Evolutionary conservation across 2,888 invertebrate genomes (phyloP), one percentile per base, ranked within the genome.

Genomic region (Mesoligia furuncula): DNA sequence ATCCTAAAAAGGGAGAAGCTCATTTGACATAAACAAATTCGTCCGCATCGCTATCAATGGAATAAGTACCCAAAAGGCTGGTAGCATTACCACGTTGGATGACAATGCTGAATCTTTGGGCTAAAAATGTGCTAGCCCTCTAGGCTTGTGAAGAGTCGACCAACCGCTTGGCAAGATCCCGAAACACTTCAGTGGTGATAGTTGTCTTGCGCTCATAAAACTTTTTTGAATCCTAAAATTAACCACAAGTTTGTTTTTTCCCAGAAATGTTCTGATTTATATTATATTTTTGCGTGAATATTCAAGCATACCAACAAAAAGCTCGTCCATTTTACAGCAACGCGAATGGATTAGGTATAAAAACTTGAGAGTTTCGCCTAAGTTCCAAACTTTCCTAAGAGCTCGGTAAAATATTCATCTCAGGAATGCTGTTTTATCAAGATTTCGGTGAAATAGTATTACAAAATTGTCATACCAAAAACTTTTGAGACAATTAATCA

Each of bases 291-390:
- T 4, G 0, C 20, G 48, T 36, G 39, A 70, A 62, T 70, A 51
- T 76, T 75, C 9, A 80, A 79, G 45, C n/a, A 31, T 48, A 74
- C 27, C 61, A 20, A 48, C 27, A 80, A 80, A 69, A 81, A 66
- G 65, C 67, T 66, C 54, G n/a, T 75, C 54, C n/a, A 66, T 74
- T 73, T 78, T 67, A 81, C 62, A 61, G 17, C 42, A 59, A 68
- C 62, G 54, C 27, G 45, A 76, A 71, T 73, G 74, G 73, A 67
- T 84, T 86, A n/a, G 54, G n/a, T n/a, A 76, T 73, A 73, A 84
- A 86, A 85, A 70, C 39, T 80, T 27, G n/a, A 73, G 68, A 85
- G 57, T 70, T 62, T 59, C 54, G 48, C 39, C 62, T 39, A 61
- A 79, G 15, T 69, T 67, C 11, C 1, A 27, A 81, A 75, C 75